Evolutionary conservation across 2,888 invertebrate species (phyloP), one percentile per base, ranked within the genome.

Genomic region (Allygus modestus): DNA sequence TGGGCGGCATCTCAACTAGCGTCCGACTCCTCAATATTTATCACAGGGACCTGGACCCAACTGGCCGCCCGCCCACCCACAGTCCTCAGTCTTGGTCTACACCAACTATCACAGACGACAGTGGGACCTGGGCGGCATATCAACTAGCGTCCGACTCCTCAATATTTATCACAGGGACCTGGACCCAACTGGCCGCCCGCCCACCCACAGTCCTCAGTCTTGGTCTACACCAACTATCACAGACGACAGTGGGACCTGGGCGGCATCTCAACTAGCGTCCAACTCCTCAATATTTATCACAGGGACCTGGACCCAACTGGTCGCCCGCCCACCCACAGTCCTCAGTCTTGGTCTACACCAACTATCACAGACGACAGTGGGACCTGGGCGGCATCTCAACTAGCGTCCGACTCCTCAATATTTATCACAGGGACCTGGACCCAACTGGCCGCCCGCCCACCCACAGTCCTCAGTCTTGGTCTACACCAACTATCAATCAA

Each of bases 11-110:
- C 26, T 23, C 58, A 58, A 58, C 58, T 23, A 58, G 23, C 20
- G 5, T 20, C 26, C 23, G 58, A 58, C 58, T 58, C 23, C 9
- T 58, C 58, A 58, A 58, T 58, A 58, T 58, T 20, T 58, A 58
- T 58, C 58, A 58, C 58, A 20, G 20, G 58, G 26, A 7, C 15
- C 26, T 5, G 23, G 26, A 1, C 26, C 20, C 20, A 11, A 58
- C 58, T 23, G 58, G 20, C 58, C 58, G 58, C 26, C 46, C 46
- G 46, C 46, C 46, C 46, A 17, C 9, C 46, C 46, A 15, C 46
- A n/a, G n/a, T n/a, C n/a, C n/a, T n/a, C n/a, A n/a, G n/a, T n/a
- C n/a, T n/a, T n/a, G n/a, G n/a, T n/a, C n/a, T 5, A 20, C 58
- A 58, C 20, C 20, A 2, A 58, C 58, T 7, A 20, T 5, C 5